phyloP scores from a whole-genome alignment of 2,113 vertebrate genomes.

The Pyxicephalus adspersus region DNA sequence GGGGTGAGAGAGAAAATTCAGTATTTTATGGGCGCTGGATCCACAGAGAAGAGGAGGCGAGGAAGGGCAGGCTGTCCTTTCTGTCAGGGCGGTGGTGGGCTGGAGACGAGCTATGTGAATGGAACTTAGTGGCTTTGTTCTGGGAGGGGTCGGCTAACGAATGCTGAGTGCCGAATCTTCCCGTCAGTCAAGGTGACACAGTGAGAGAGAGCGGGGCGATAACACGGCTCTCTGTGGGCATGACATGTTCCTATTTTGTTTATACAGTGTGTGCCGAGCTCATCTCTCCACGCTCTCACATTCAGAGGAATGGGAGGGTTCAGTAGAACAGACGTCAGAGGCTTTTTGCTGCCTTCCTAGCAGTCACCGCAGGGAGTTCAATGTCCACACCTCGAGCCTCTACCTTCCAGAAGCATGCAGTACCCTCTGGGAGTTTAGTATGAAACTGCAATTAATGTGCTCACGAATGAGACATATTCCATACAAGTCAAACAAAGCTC shows the following conservation, averaged over 20 bases:
- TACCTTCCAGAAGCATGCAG: background rate
- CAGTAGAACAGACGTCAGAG: background rate
- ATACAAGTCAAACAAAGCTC: no score
- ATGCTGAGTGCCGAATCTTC: background rate
- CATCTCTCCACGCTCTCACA: background rate
- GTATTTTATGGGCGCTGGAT: background rate
- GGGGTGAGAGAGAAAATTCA: conserved; percentile 26
- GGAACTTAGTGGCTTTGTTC: background rate
- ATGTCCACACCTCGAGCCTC: background rate
- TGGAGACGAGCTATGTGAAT: background rate
- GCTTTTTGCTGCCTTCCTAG: background rate
- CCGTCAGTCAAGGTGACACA: background rate
- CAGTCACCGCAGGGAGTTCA: background rate
- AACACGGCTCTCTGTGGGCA: background rate
- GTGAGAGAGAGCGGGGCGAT: background rate
- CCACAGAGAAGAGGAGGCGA: background rate
- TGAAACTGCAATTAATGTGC: background rate
- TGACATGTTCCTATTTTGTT: background rate
- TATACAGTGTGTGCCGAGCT: background rate
- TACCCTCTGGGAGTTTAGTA: background rate
- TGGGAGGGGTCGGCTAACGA: background rate
- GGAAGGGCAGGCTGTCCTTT: background rate
- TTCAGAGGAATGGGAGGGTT: background rate
- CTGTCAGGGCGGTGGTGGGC: background rate
- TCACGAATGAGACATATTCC: no score